phyloP scores from a whole-genome alignment of 2,797 vertebrate genomes.

The Forpus xanthops region DNA sequence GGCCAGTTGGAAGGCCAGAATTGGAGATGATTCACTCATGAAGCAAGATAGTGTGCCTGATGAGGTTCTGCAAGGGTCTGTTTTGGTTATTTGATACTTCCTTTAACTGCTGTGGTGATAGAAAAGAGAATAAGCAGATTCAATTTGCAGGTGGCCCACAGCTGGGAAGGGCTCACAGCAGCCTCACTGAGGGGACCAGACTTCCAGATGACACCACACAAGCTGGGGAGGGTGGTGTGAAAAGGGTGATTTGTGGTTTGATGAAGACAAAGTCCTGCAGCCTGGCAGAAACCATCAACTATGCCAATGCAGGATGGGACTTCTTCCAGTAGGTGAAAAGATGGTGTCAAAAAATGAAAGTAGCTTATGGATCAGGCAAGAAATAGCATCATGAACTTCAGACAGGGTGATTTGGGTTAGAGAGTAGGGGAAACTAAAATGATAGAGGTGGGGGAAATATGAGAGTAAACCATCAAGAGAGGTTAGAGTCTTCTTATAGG shows the following conservation, averaged over 20 bases:
- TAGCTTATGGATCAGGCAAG: neutral
- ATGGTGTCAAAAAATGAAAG: neutral
- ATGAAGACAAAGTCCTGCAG: neutral
- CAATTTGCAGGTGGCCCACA: neutral
- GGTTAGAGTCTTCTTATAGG: neutral
- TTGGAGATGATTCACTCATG: neutral
- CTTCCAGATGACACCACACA: neutral
- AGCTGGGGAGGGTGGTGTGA: neutral
- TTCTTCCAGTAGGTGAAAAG: neutral
- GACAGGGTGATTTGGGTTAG: neutral
- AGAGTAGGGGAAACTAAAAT: neutral
- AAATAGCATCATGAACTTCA: neutral
- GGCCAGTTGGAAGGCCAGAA: rapidly evolving
- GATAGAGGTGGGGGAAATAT: neutral
- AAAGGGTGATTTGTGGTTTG: neutral
- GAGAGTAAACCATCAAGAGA: neutral
- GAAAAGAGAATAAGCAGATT: neutral
- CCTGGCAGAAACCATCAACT: neutral
- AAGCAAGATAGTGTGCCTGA: neutral
- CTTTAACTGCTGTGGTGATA: neutral
- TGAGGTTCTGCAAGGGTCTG: neutral
- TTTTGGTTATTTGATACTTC: neutral
- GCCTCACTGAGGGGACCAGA: neutral
- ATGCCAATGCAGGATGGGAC: neutral
- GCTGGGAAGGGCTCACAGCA: neutral